Conservation (phyloP, 2,113 vertebrate genomes). For the Himantopus leucocephalus region DNA sequence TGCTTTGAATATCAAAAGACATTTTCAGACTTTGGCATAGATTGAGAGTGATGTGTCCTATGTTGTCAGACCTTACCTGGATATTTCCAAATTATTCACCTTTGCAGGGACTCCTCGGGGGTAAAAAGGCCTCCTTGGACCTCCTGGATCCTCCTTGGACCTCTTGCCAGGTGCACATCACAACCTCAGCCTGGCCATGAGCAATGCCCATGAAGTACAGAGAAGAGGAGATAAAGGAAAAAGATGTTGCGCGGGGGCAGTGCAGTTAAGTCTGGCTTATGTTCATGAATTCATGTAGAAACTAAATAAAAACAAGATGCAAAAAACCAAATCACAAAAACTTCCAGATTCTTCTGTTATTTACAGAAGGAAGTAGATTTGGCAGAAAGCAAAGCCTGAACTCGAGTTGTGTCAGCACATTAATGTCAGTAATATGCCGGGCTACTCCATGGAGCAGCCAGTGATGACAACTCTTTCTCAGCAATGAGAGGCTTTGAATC, state of each 20-base stretch:
- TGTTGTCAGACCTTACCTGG: background rate
- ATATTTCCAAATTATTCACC: background rate
- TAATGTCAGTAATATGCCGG: background rate
- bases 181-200: background rate
- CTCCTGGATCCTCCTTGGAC: background rate
- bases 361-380: background rate
- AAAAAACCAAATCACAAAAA: background rate
- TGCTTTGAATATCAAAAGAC: background rate
- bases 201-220: background rate
- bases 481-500: background rate
- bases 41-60: background rate
- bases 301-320: background rate
- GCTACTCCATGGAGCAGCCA: background rate
- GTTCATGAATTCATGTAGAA: background rate
- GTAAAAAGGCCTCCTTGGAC: background rate
- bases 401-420: background rate
- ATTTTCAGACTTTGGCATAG: background rate
- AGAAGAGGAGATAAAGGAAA: background rate
- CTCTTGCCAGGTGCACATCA: background rate
- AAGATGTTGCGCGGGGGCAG: background rate
- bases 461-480: background rate
- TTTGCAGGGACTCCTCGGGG: background rate
- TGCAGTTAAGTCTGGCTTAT: background rate
- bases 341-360: background rate
- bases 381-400: background rate